phyloP scores from a whole-genome alignment of 2,888 invertebrate genomes.

The Ophion slaviceki region DNA sequence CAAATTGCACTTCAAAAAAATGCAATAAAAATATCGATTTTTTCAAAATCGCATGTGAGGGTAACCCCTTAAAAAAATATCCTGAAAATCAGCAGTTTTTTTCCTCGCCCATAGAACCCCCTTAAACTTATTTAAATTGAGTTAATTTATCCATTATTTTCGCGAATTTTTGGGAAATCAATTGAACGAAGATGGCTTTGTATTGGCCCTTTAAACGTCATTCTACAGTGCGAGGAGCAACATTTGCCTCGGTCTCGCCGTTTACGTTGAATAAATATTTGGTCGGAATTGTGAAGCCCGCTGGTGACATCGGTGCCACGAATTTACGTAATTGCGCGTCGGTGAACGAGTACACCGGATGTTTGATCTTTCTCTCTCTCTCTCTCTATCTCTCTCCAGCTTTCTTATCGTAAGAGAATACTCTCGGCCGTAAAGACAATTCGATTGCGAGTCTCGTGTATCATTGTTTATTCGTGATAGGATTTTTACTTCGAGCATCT shows the following conservation, averaged over 20 bases:
- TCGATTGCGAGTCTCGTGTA: slow-evolving; percentile 9
- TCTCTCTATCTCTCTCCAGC: slow-evolving; percentile 5
- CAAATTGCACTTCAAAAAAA: no score
- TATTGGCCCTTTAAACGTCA: background rate
- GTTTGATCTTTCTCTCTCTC: slow-evolving; percentile 35
- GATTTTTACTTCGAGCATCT: background rate
- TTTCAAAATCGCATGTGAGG: no score
- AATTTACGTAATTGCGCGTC: background rate
- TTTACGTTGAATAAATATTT: slow-evolving; percentile 7
- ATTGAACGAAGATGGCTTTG: no score
- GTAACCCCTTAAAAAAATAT: no score
- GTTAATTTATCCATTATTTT: no score
- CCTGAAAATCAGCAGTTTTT: no score
- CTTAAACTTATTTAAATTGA: no score
- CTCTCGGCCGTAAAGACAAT: slow-evolving; percentile 23
- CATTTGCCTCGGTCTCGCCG: background rate
- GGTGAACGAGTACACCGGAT: slow-evolving; percentile 55
- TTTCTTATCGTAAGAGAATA: slow-evolving; percentile 63
- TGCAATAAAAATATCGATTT: no score
- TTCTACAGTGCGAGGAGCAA: slow-evolving; percentile 20
- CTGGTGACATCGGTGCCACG: slow-evolving; percentile 25
- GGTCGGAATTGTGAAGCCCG: background rate
- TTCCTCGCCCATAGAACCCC: no score
- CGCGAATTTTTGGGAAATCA: no score
- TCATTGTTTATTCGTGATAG: slow-evolving; percentile 16